These are phyloP conservation scores for Myoxocephalus aenaeus DNA, from an alignment of 2,797 vertebrate species.

Conservation along the genomic window DNA sequence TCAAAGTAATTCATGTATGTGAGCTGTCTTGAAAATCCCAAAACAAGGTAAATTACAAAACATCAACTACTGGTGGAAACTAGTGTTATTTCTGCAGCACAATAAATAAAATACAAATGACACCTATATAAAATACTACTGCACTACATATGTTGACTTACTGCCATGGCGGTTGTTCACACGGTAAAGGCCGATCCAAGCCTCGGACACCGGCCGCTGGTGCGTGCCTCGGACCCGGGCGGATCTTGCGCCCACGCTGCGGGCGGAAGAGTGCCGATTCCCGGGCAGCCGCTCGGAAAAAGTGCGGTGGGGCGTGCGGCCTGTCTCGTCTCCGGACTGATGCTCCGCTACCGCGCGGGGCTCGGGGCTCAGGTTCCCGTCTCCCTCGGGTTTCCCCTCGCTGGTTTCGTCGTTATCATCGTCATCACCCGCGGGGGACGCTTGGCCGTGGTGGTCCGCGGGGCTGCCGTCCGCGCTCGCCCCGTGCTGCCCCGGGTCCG, in stretches of 20 bases:
- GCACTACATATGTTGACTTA: conserved; percentile 58
- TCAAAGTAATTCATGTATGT: not conserved
- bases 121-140: not conserved
- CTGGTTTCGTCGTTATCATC: conserved; percentile 63
- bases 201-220: conserved; percentile 85
- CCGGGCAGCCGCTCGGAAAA: conserved; percentile 86
- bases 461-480: conserved; percentile 82
- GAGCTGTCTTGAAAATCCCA: not conserved
- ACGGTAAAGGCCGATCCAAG: conserved; percentile 86
- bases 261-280: conserved; percentile 79
- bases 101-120: not conserved
- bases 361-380: conserved; percentile 62
- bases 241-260: conserved; percentile 79
- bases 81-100: not conserved
- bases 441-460: conserved; percentile 74
- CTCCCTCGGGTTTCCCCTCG: conserved; percentile 74
- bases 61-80: not conserved
- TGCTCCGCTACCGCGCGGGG: conserved; percentile 64
- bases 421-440: conserved; percentile 65
- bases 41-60: not conserved
- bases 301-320: conserved; percentile 84
- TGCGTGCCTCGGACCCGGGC: conserved; percentile 78
- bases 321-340: conserved; percentile 78
- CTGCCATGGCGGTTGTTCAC: conserved; percentile 86
- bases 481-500: conserved; percentile 81